These are phyloP conservation scores for Scaptomyza reducta DNA, from an alignment of 2,888 invertebrate genomes.

Conservation along the genomic window DNA sequence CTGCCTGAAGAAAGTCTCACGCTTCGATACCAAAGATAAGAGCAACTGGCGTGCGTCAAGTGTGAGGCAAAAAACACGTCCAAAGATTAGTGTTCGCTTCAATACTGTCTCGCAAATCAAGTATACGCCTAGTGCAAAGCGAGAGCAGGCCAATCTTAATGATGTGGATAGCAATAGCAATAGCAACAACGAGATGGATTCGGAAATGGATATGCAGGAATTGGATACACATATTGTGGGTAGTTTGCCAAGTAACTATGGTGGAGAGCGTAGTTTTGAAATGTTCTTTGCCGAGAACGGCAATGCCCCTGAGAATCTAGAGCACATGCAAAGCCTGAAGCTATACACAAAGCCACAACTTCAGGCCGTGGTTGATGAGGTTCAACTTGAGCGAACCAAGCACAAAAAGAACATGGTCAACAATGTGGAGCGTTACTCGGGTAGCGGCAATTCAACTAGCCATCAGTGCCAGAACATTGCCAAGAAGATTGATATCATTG, in stretches of 20 bases:
- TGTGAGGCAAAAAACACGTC: constrained; percentile 86
- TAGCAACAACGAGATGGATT: constrained; percentile 36
- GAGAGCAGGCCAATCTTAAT: constrained; percentile 59
- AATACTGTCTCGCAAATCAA: constrained; percentile 84
- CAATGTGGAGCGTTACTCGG: constrained; percentile 73
- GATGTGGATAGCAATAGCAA: constrained; percentile 57
- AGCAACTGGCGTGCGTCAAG: constrained; percentile 87
- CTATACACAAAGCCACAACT: constrained; percentile 84
- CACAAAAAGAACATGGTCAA: constrained; percentile 82
- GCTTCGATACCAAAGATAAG: constrained; percentile 73
- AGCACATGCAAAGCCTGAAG: constrained; percentile 86
- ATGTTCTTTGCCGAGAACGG: constrained; percentile 87
- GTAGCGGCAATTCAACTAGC: constrained; percentile 71
- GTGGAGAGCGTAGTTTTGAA: constrained; percentile 86
- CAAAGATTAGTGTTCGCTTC: constrained; percentile 84
- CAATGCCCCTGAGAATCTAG: constrained; percentile 86
- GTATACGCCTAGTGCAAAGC: constrained; percentile 81
- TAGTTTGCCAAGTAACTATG: constrained; percentile 78
- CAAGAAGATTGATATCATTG: constrained; percentile 89
- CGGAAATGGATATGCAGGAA: constrained; percentile 24
- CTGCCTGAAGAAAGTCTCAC: constrained; percentile 82
- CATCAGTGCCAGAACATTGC: constrained; percentile 86
- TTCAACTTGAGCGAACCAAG: constrained; percentile 80
- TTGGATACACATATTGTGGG: constrained; percentile 56
- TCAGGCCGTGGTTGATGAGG: constrained; percentile 81